Conservation (phyloP, 2,888 invertebrate species). For the Nineta flava region DNA sequence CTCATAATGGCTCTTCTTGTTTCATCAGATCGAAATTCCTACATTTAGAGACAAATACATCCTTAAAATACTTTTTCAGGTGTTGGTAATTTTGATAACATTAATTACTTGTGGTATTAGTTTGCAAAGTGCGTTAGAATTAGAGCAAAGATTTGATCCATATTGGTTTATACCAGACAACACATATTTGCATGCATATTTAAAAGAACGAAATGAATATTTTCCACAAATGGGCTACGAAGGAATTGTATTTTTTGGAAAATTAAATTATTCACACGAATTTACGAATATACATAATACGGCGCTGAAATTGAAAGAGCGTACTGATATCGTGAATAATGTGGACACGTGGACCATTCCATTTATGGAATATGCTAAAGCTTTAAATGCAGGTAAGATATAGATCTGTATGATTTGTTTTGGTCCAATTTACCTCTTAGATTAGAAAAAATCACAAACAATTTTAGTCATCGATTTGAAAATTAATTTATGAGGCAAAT, state of each 20-base stretch:
- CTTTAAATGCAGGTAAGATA: conserved; percentile 9
- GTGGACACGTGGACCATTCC: conserved; percentile 47
- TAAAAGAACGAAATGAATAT: conserved; percentile 34
- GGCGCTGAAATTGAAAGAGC: conserved; percentile 32
- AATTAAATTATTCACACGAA: conserved; percentile 46
- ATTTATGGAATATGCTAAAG: conserved; percentile 43
- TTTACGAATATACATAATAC: conserved; percentile 39
- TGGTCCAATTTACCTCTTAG: too few species aligned
- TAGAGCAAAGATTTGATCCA: conserved; percentile 66
- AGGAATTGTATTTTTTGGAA: conserved; percentile 48
- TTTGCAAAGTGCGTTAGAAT: conserved; percentile 39
- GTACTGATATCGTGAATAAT: conserved; percentile 34
- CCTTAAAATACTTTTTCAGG: conserved; percentile 23
- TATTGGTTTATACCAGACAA: conserved; percentile 62
- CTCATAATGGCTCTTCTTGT: too few species aligned
- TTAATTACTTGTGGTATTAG: conserved; percentile 41
- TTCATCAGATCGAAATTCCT: too few species aligned
- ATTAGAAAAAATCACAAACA: too few species aligned
- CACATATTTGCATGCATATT: conserved; percentile 47
- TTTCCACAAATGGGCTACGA: conserved; percentile 50
- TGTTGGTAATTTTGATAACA: conserved; percentile 41
- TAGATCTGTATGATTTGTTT: conserved; percentile 5
- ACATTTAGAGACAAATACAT: not conserved
- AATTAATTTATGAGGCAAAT: too few species aligned
- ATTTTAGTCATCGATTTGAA: too few species aligned